phyloP scores from a whole-genome alignment of 2,888 invertebrate genomes.

The Trisateles emortualis region DNA sequence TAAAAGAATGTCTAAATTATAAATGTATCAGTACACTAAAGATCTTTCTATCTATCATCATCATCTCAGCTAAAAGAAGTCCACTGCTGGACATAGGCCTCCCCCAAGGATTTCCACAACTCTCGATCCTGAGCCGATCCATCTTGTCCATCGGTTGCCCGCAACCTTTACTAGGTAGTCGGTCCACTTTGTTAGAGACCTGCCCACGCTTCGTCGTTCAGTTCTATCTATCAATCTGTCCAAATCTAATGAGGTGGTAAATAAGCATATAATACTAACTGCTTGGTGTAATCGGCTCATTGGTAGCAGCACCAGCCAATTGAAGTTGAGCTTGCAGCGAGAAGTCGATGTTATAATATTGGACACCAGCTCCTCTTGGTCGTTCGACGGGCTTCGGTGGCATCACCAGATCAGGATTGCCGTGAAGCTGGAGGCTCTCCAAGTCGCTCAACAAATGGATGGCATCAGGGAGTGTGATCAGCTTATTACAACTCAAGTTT shows the following conservation, averaged over 20 bases:
- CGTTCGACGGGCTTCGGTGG: slow-evolving; percentile 95
- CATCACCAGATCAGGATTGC: slow-evolving; percentile 98
- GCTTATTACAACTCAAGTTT: slow-evolving; percentile 96
- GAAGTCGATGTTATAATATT: slow-evolving; percentile 99
- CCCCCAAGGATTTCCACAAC: too few relatives aligned
- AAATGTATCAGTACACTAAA: too few relatives aligned
- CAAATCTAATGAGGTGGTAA: not conserved
- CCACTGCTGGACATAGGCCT: too few relatives aligned
- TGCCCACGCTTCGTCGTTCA: too few relatives aligned
- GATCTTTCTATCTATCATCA: too few relatives aligned
- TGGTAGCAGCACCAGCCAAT: slow-evolving; percentile 95
- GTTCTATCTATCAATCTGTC: too few relatives aligned
- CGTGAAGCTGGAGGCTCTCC: slow-evolving; percentile 95
- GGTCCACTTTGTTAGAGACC: too few relatives aligned
- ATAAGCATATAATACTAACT: slow-evolving; percentile 78
- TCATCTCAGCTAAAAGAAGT: too few relatives aligned
- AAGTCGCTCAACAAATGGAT: slow-evolving; percentile 97
- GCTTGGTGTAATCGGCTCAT: slow-evolving; percentile 90
- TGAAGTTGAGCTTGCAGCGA: slow-evolving; percentile 97
- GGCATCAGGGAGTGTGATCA: slow-evolving; percentile 98
- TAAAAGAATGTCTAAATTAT: too few relatives aligned
- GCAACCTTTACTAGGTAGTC: too few relatives aligned
- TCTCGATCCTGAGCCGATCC: too few relatives aligned
- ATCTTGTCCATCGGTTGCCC: too few relatives aligned
- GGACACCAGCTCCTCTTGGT: slow-evolving; percentile 92